Conservation (phyloP, 2,888 invertebrate species). For the Ormyrus labotus region DNA sequence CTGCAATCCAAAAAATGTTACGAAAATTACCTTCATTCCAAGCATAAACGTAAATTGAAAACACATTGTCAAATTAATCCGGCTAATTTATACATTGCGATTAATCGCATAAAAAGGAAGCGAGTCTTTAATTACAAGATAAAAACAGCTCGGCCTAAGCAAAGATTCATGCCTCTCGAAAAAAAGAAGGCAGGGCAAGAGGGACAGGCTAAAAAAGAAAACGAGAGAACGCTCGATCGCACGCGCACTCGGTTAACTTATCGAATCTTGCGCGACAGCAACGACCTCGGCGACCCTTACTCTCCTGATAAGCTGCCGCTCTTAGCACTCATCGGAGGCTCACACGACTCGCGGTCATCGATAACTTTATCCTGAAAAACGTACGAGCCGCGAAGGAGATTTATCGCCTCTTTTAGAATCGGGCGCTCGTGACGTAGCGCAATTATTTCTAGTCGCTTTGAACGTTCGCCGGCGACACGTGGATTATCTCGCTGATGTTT, state of each 20-base stretch:
- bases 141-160: slow-evolving; percentile 15
- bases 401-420: neutral
- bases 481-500: too few relatives aligned
- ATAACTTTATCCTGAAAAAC: slow-evolving; percentile 50
- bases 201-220: neutral
- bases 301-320: slow-evolving; percentile 58
- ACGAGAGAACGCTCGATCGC: neutral
- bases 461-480: too few relatives aligned
- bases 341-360: slow-evolving; percentile 53
- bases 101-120: too few relatives aligned
- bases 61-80: too few relatives aligned
- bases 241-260: slow-evolving; percentile 47
- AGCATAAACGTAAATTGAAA: too few relatives aligned
- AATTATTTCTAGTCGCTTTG: too few relatives aligned
- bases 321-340: slow-evolving; percentile 41
- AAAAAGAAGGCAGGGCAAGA: neutral
- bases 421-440: too few relatives aligned
- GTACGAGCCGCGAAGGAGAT: neutral
- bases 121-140: neutral
- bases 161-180: neutral
- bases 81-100: too few relatives aligned
- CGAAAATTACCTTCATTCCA: too few relatives aligned
- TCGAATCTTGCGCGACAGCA: slow-evolving; percentile 58
- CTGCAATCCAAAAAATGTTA: too few relatives aligned
- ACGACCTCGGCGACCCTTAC: slow-evolving; percentile 63